Base-by-base conservation (phyloP, 2,888 invertebrate species). In the Nemurella pictetii region DNA sequence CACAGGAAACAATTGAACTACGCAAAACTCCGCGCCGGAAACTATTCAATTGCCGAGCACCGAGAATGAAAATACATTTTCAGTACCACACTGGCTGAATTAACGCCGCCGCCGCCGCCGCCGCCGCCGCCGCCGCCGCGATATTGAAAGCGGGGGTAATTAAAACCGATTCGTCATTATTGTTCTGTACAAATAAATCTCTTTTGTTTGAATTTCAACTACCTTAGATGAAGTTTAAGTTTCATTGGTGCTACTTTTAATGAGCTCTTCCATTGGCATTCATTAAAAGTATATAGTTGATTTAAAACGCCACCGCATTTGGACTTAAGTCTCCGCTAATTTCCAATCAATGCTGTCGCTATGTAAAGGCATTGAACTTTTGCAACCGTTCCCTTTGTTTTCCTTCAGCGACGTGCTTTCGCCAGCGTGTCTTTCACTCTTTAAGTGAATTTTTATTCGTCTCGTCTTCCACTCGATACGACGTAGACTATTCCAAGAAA, bases 371-470 rank as follows among this genome's bases (percentile, higher is more conserved):
- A 75, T 75, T 28, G 12, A 9, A 74, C 25, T n/a, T 74, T 25
- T n/a, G 9, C 74, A 74, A 29, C 30, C 30, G 75, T 75, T 25
- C 28, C 15, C 78, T 78, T 77, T 78, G 20, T 78, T 78, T 78
- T 29, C 7, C 30, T 12, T 7, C 2, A 75, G 4, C 28, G 20
- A 28, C 30, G 20, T 78, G 55, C 20, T 20, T 12, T 55, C 55
- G 55, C 55, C 55, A 20, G 55, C 26, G 78, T 30, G 78, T 78
- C 4, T 78, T 29, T 78, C 78, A 28, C 29, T 0, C 29, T 30
- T 30, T 4, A 30, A 78, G 30, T 78, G 82, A 72, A 82, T 84
- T 80, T 84, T 84, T 82, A 82, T 75, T 75, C 81, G 26, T 15
- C 73, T 28, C 25, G 27, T 35, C 74, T 81, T 30, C 20, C 36